These are phyloP conservation scores for Acleris sparsana DNA, from an alignment of 2,888 invertebrate species.

Conservation along the genomic window DNA sequence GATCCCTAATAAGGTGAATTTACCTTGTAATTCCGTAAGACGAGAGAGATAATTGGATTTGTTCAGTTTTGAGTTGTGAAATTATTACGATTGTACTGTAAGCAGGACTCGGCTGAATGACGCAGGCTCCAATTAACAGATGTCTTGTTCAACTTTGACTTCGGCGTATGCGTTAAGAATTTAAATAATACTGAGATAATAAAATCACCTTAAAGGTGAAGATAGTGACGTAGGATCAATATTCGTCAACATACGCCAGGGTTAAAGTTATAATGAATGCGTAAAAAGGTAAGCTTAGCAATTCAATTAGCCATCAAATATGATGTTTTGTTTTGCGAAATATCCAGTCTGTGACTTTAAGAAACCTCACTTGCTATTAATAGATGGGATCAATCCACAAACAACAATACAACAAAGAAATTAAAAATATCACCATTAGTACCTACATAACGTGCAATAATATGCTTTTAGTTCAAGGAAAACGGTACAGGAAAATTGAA, in stretches of 20 bases:
- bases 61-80: slow-evolving; percentile 32
- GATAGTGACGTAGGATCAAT: neutral
- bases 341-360: no score
- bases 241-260: no score
- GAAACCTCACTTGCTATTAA: no score
- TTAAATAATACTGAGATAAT: slow-evolving; percentile 9
- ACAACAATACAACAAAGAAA: no score
- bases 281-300: neutral
- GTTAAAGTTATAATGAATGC: neutral
- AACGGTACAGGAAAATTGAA: no score
- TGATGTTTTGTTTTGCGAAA: no score
- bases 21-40: slow-evolving; percentile 31
- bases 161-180: slow-evolving; percentile 31
- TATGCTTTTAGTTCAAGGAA: no score
- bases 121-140: slow-evolving; percentile 26
- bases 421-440: no score
- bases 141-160: slow-evolving; percentile 22
- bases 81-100: slow-evolving; percentile 43
- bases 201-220: neutral
- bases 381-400: no score
- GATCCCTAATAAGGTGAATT: slow-evolving; percentile 26
- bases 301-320: neutral
- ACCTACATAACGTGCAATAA: no score
- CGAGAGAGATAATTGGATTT: slow-evolving; percentile 35
- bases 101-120: slow-evolving; percentile 21